Conservation (phyloP, 2,888 invertebrate species). For the Melolontha melolontha region DNA sequence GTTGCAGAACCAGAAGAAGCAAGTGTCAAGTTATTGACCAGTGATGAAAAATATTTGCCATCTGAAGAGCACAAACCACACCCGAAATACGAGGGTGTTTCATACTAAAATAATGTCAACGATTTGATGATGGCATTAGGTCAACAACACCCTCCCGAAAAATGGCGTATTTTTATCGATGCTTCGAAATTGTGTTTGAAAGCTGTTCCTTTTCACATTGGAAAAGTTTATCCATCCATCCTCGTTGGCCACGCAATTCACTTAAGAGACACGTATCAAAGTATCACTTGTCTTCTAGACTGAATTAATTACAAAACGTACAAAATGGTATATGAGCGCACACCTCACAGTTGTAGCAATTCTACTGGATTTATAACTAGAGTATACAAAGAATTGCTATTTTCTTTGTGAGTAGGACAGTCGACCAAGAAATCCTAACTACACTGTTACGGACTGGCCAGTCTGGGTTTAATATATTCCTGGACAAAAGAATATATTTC, state of each 20-base stretch:
- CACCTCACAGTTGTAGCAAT: slow-evolving; percentile 10
- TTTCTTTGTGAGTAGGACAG: no score
- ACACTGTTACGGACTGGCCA: no score
- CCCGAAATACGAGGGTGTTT: slow-evolving; percentile 12
- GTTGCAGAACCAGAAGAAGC: no score
- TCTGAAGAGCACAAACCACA: slow-evolving; percentile 22
- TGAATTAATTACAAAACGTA: slow-evolving; percentile 6
- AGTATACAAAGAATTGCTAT: no score
- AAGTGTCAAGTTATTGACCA: neutral
- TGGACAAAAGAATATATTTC: no score
- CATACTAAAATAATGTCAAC: slow-evolving; percentile 10
- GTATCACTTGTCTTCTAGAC: slow-evolving; percentile 1
- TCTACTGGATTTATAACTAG: no score
- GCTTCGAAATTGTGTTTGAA: no score
- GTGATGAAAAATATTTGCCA: slow-evolving; percentile 8
- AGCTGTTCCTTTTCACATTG: no score
- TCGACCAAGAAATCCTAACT: no score
- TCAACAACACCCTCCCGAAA: neutral
- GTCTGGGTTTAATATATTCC: no score
- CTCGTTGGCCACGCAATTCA: no score
- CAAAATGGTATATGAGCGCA: slow-evolving; percentile 7
- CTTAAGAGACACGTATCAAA: neutral
- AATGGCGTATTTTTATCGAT: slow-evolving; percentile 26
- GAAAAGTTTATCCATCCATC: no score
- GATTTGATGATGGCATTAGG: slow-evolving; percentile 13